Conservation (phyloP, 2,888 invertebrate species). For the Plemyria rubiginata region DNA sequence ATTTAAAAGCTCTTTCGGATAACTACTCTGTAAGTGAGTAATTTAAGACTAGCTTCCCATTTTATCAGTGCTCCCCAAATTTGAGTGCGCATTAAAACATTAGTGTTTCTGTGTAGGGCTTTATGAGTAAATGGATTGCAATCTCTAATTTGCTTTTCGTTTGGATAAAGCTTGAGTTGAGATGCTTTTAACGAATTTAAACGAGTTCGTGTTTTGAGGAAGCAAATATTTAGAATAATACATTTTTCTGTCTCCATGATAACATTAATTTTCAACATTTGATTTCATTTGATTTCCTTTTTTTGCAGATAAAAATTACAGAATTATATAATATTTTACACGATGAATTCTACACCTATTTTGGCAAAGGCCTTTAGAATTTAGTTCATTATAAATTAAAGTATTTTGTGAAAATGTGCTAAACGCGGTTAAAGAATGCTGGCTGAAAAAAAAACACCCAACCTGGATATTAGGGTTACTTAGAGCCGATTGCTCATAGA, state of each 20-base stretch:
- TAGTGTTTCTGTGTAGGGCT: constrained; percentile 62
- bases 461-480: too few relatives aligned
- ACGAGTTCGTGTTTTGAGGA: constrained; percentile 1
- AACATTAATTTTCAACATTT: neutral
- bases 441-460: too few relatives aligned
- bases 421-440: too few relatives aligned
- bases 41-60: constrained; percentile 84
- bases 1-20: constrained; percentile 86
- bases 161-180: constrained; percentile 17
- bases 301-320: too few relatives aligned
- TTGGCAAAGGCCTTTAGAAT: neutral
- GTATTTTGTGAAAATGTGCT: too few relatives aligned
- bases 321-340: too few relatives aligned
- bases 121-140: constrained; percentile 58
- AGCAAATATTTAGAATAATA: neutral
- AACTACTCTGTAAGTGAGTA: constrained; percentile 85
- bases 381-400: neutral
- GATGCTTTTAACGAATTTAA: constrained; percentile 23
- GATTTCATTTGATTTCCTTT: neutral
- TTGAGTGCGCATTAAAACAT: constrained; percentile 84
- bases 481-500: too few relatives aligned
- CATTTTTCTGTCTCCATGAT: neutral
- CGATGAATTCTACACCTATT: too few relatives aligned
- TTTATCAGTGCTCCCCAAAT: constrained; percentile 84
- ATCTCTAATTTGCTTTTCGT: constrained; percentile 44